Percentiles rank a stretch among this genome's conserved stretches.
These are phyloP conservation scores for Ptilorrhoa leucosticta DNA, from an alignment of 2,113 vertebrate genomes.

Conservation along the genomic window DNA sequence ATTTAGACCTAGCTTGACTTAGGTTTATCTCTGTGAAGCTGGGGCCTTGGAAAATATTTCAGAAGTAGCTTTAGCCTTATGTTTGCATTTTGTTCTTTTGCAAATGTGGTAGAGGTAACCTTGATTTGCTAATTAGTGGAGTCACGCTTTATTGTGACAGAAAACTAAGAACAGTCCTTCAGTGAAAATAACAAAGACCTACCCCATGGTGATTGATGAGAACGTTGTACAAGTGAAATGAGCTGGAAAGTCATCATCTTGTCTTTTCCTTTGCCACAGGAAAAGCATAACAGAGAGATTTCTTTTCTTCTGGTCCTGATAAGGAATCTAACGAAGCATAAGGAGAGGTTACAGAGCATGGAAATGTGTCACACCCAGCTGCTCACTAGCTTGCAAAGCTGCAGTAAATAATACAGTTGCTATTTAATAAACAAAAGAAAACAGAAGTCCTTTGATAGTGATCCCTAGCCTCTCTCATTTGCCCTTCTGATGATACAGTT, in stretches of 20 bases:
- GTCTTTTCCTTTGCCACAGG: constrained; percentile 77
- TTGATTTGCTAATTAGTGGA: constrained; percentile 13
- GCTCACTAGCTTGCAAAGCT: constrained; percentile 56
- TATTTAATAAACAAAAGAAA: constrained; percentile 66
- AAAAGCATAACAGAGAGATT: constrained; percentile 76
- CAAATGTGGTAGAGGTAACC: constrained; percentile 24
- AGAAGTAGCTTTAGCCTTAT: constrained; percentile 15
- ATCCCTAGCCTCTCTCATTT: constrained; percentile 48
- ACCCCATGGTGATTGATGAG: constrained; percentile 88
- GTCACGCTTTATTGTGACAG: constrained; percentile 38
- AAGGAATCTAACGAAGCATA: constrained; percentile 86
- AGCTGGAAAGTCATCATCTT: constrained; percentile 92
- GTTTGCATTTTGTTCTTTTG: constrained; percentile 19
- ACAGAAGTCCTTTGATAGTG: constrained; percentile 55
- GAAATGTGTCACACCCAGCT: constrained; percentile 63
- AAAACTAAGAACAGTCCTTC: constrained; percentile 64
- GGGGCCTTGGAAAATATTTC: neutral
- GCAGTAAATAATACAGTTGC: constrained; percentile 65
- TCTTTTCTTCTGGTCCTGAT: constrained; percentile 82
- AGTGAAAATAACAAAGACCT: constrained; percentile 74
- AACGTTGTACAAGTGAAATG: constrained; percentile 86
- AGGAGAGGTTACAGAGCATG: constrained; percentile 81
- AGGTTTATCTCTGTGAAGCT: neutral
- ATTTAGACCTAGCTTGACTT: neutral
- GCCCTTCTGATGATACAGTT: constrained; percentile 35